Conservation (phyloP, 2,113 vertebrate species). For the Lamprologus ornatipinnis region DNA sequence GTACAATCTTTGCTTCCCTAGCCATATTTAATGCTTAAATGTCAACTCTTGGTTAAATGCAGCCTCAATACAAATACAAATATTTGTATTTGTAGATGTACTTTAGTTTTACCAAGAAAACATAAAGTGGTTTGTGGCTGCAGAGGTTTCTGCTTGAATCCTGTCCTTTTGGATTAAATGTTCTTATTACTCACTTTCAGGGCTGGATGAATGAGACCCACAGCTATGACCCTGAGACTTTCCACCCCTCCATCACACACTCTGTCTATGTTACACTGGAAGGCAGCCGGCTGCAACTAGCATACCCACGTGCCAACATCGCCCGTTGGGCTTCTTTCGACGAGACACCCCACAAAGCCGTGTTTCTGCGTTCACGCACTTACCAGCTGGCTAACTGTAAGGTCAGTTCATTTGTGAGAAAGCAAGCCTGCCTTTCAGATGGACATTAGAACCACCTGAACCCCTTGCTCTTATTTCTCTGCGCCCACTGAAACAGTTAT, state of each 20-base stretch:
- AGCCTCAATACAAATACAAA: background rate
- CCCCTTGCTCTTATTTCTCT: constrained; percentile 20
- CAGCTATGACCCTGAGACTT: constrained; percentile 74
- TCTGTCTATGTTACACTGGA: constrained; percentile 75
- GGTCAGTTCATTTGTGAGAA: constrained; percentile 54
- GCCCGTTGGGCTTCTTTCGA: constrained; percentile 69
- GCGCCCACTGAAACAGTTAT: constrained; percentile 11
- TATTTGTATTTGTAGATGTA: background rate
- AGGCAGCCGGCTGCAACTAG: constrained; percentile 66
- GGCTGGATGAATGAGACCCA: constrained; percentile 84
- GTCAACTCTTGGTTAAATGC: background rate
- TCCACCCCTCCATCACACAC: constrained; percentile 72
- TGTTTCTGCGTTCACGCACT: constrained; percentile 58
- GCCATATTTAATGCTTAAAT: background rate
- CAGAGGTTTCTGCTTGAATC: background rate
- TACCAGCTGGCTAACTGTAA: constrained; percentile 72
- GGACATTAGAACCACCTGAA: background rate
- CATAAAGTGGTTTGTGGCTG: background rate
- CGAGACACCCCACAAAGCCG: constrained; percentile 57
- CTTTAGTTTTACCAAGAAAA: background rate
- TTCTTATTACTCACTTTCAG: constrained; percentile 40
- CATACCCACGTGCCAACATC: constrained; percentile 72
- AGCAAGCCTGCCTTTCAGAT: background rate
- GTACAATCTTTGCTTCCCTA: background rate
- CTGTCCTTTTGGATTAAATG: background rate